A percentile compares a stretch with the other conserved stretches of the same genome.
Conservation (phyloP, 23 tunicate species). For the Halocynthia roretzi region DNA sequence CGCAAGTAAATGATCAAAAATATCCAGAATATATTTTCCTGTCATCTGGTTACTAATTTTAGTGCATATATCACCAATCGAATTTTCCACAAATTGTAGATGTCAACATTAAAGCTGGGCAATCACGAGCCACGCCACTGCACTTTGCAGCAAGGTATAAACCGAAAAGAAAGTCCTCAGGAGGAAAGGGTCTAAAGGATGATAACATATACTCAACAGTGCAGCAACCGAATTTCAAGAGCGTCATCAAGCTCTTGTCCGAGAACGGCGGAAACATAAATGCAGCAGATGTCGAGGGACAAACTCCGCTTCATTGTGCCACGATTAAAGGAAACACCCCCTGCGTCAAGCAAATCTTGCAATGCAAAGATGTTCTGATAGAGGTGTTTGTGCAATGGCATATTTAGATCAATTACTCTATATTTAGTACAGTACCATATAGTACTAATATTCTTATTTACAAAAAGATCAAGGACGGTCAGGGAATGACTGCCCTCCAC, state of each 20-base stretch:
- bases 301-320: conserved; percentile 72
- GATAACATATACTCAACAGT: neutral
- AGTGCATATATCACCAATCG: neutral
- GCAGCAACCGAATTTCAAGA: conserved; percentile 6
- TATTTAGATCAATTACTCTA: too few species aligned
- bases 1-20: conserved; percentile 41
- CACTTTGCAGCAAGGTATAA: conserved; percentile 64
- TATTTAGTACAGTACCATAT: too few species aligned
- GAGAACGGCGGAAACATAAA: conserved; percentile 65
- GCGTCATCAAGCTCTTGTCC: conserved; percentile 50
- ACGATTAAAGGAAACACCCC: conserved; percentile 70
- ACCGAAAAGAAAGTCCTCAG: conserved; percentile 13
- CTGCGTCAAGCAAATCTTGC: conserved; percentile 41
- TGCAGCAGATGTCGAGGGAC: conserved; percentile 55
- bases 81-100: neutral
- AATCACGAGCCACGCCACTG: conserved; percentile 59
- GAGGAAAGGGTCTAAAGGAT: neutral
- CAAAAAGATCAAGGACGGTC: conserved; percentile 45
- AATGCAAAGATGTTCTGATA: conserved; percentile 35
- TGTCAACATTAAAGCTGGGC: conserved; percentile 43
- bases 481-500: conserved; percentile 89
- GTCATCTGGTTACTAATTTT: neutral
- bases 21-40: neutral
- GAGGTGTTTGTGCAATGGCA: conserved; percentile 29
- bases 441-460: neutral